Percentiles rank a stretch among this genome's conserved stretches.
phyloP scores from a whole-genome alignment of 1,140 invertebrate genomes.

The Thaumatotibia leucotreta region DNA sequence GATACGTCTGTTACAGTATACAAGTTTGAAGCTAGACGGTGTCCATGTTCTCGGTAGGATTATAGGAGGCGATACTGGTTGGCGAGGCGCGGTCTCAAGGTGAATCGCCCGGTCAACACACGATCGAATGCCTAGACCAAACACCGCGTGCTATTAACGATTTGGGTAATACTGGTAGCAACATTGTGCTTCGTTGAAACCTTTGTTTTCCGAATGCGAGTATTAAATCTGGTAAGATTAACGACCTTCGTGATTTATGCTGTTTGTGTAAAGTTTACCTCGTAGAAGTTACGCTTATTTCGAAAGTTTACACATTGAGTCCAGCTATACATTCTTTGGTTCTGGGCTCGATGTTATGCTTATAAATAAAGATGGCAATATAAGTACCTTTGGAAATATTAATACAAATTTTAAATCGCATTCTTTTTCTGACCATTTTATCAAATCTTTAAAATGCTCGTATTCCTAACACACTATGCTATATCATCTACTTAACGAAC shows the following conservation, averaged over 20 bases:
- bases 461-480: background rate
- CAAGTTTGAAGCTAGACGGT: constrained; percentile 28
- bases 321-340: too few relatives aligned
- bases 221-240: background rate
- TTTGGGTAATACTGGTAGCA: constrained; percentile 11
- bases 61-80: constrained; percentile 39
- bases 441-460: too few relatives aligned
- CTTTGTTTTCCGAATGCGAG: background rate
- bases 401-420: too few relatives aligned
- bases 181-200: background rate
- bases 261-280: background rate
- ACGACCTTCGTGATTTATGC: background rate
- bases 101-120: constrained; percentile 71
- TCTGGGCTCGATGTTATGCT: too few relatives aligned
- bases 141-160: constrained; percentile 54
- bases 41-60: constrained; percentile 41
- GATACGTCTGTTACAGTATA: constrained; percentile 33
- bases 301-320: background rate
- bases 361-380: too few relatives aligned
- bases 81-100: constrained; percentile 68
- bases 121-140: constrained; percentile 69
- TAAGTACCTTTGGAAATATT: too few relatives aligned
- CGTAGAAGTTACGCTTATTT: background rate
- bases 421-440: too few relatives aligned
- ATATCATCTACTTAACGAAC: background rate